A percentile compares a stretch with the other conserved stretches of the same genome.
Conservation (phyloP, 2,888 invertebrate genomes). For the Lamproptera curius region DNA sequence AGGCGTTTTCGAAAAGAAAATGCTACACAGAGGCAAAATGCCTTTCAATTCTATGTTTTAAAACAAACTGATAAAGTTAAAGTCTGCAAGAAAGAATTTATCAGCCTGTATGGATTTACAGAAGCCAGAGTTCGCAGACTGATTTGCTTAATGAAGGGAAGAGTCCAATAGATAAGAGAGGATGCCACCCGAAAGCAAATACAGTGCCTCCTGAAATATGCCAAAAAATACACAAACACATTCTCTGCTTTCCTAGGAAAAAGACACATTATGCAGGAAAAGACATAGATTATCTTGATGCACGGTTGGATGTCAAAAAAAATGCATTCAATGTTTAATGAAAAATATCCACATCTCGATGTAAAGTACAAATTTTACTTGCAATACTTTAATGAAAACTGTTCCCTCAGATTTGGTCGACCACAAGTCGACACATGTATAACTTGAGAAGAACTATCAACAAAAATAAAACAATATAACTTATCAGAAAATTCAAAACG, state of each 20-base stretch:
- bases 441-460: constrained; percentile 6
- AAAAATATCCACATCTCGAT: constrained; percentile 10
- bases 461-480: background rate
- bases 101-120: constrained; percentile 15
- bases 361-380: constrained; percentile 11
- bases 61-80: constrained; percentile 14
- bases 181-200: constrained; percentile 14
- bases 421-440: constrained; percentile 14
- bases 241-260: constrained; percentile 5
- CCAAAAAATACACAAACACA: constrained; percentile 3
- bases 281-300: constrained; percentile 11
- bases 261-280: constrained; percentile 10
- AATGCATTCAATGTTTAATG: constrained; percentile 13
- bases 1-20: constrained; percentile 6
- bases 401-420: constrained; percentile 7
- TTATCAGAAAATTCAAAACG: background rate
- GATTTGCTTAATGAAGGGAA: constrained; percentile 16
- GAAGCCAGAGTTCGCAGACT: constrained; percentile 15
- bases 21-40: constrained; percentile 12
- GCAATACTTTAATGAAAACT: constrained; percentile 7
- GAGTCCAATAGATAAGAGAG: constrained; percentile 16
- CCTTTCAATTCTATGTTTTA: constrained; percentile 9
- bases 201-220: constrained; percentile 12
- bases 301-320: constrained; percentile 15
- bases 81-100: constrained; percentile 17